Percentiles rank a stretch among this genome's conserved stretches.
These are phyloP conservation scores for Eidolon helvum DNA, from an alignment of 2,113 vertebrate genomes.

Conservation along the genomic window DNA sequence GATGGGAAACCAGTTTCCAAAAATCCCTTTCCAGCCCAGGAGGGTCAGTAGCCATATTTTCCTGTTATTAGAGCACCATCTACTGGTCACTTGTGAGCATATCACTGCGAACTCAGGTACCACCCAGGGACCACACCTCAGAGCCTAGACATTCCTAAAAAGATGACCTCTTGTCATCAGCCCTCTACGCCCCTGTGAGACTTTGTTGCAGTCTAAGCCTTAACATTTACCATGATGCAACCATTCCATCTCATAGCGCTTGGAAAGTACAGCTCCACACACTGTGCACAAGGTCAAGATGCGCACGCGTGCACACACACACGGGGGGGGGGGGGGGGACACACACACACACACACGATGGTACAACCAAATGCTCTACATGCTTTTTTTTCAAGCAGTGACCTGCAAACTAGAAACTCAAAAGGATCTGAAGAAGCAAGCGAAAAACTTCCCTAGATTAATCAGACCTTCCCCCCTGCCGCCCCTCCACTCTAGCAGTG, in stretches of 20 bases:
- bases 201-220: background rate
- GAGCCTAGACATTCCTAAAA: background rate
- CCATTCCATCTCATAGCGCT: background rate
- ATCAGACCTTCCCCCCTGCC: background rate
- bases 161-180: background rate
- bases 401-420: background rate
- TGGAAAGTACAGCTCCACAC: background rate
- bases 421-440: background rate
- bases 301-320: background rate
- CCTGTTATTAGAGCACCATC: constrained; percentile 75
- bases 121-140: background rate
- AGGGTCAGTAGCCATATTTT: background rate
- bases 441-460: background rate
- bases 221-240: background rate
- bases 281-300: background rate
- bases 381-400: background rate
- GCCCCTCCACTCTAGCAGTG: background rate
- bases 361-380: background rate
- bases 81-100: constrained; percentile 65
- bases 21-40: background rate
- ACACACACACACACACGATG: background rate
- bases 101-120: background rate
- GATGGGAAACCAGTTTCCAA: background rate
- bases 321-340: too few relatives aligned
- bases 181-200: background rate